Base-by-base conservation (phyloP, 1,140 invertebrate genomes). In the Cyclargus thomasi region DNA sequence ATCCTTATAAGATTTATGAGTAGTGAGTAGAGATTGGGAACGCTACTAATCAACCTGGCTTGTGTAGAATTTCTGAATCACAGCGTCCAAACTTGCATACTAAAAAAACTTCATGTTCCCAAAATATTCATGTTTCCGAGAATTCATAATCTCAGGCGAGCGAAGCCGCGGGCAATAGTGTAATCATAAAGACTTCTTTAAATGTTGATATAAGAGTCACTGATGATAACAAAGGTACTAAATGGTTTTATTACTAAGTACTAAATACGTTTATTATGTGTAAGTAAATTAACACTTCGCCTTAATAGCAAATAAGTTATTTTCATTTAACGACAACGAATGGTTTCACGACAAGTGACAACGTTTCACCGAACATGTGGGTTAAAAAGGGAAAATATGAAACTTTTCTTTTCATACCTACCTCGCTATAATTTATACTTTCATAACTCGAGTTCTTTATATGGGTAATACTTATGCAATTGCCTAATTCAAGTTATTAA, bases 371-470 rank as follows among this genome's bases (percentile, higher is more conserved):
- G 39, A 47, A 47, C 39, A 47, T 47, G 39, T 47, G 39, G 39
- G 39, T 47, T 47, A 47, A 47, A 47, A 47, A 47, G 39, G 39
- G 39, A 47, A 47, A 47, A 47, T 47, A 47, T 47, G 39, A 47
- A 47, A 47, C 14, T 47, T 47, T 47, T 47, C 39, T 47, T 47
- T 47, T 47, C 39, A 47, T 47, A 62, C 20, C 16, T 47, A 62
- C 20, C 16, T 16, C 23, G n/a, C 16, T 62, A 62, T 62, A 0
- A 11, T 21, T 23, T 7, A 16, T 21, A 22, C 20, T 16, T 62
- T 23, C 14, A 23, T 16, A 20, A 62, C 17, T 4, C 23, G 23
- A 29, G 59, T 21, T 23, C n/a, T 62, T 62, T 22, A 62, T 23
- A 1, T 0, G 16, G 10, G 59, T 22, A 62, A 62, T 23, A 62